These are phyloP conservation scores for Mnemiopsis leidyi DNA, from an alignment of 37 sponge, comb jelly and placozoan genomes.

Conservation along the genomic window DNA sequence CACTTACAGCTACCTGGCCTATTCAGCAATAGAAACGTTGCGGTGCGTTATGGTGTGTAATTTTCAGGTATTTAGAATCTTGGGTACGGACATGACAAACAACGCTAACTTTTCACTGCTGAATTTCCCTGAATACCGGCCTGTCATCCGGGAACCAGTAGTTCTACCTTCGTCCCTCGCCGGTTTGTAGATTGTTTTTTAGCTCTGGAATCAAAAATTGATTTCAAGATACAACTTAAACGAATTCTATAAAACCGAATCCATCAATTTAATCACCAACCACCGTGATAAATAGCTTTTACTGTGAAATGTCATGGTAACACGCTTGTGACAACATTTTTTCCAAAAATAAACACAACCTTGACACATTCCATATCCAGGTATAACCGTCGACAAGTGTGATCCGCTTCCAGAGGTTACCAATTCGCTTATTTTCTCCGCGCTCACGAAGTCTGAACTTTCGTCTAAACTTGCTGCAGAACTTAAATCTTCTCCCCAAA, in stretches of 20 bases:
- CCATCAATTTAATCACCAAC: too few species aligned
- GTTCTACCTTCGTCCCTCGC: background rate
- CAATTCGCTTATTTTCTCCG: background rate
- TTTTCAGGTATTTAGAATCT: background rate
- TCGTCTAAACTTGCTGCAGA: background rate
- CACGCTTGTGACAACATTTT: too few species aligned
- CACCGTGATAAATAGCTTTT: too few species aligned
- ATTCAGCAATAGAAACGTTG: too few species aligned
- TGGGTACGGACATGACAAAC: conserved; percentile 28
- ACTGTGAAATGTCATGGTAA: too few species aligned
- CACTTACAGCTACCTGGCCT: too few species aligned
- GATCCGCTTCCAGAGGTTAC: background rate
- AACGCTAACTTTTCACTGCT: background rate
- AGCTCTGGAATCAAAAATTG: too few species aligned
- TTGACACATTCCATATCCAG: background rate
- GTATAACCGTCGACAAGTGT: background rate
- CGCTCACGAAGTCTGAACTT: background rate
- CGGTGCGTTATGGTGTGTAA: too few species aligned
- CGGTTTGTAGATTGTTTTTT: background rate
- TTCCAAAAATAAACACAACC: too few species aligned
- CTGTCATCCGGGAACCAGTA: background rate
- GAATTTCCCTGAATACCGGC: background rate
- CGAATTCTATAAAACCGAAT: too few species aligned
- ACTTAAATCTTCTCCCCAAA: background rate
- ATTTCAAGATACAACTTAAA: too few species aligned